Evolutionary conservation across 2,888 invertebrate genomes (phyloP).

Genomic region (Camptogramma bilineatum): DNA sequence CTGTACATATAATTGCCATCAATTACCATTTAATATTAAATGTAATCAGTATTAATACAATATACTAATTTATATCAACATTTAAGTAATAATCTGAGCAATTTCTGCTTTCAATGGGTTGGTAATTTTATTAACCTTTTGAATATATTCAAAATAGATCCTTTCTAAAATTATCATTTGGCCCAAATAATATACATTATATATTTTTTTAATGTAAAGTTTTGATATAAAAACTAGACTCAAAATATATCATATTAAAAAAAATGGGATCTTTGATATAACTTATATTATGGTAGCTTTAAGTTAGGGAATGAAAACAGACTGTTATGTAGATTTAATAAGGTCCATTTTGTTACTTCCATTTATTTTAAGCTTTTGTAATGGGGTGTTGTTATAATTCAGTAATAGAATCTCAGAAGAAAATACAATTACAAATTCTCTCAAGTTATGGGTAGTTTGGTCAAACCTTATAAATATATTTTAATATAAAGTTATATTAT

Average conservation of each 20-base stretch:
- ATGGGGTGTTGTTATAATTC: conserved; percentile 19
- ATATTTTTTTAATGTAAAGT: background rate
- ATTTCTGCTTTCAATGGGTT: background rate
- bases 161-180: background rate
- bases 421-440: background rate
- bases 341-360: conserved; percentile 46
- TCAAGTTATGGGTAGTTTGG: background rate
- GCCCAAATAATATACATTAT: background rate
- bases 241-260: conserved; percentile 47
- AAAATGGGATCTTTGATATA: conserved; percentile 53
- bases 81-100: conserved; percentile 42
- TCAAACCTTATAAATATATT: background rate
- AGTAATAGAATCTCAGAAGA: conserved; percentile 38
- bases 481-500: background rate
- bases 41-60: conserved; percentile 83
- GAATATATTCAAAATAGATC: background rate
- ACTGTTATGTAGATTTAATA: conserved; percentile 66
- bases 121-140: background rate
- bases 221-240: background rate
- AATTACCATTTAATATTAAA: conserved; percentile 73
- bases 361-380: conserved; percentile 32
- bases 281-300: conserved; percentile 60
- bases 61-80: conserved; percentile 74
- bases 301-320: conserved; percentile 64
- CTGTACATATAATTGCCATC: conserved; percentile 78